phyloP scores from a whole-genome alignment of 2,113 vertebrate species.

The Corythoichthys intestinalis region DNA sequence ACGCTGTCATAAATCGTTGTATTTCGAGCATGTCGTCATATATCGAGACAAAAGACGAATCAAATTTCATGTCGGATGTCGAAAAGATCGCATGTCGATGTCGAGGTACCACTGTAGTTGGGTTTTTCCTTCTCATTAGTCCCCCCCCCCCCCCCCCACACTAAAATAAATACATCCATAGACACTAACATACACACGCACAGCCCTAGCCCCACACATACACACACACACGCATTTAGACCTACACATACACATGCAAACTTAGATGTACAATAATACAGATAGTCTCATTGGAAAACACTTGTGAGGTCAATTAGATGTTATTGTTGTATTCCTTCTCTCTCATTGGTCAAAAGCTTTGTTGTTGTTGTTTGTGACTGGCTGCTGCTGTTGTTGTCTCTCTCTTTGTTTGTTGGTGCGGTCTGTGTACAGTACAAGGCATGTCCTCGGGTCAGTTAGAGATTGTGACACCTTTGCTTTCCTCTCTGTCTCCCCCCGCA shows the following conservation, averaged over 20 bases:
- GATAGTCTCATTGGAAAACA: not conserved
- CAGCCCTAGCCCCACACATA: not conserved
- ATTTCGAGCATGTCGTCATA: no score
- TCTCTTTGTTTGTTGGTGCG: conserved; percentile 31
- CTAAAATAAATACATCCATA: not conserved
- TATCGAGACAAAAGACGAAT: no score
- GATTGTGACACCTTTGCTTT: conserved; percentile 34
- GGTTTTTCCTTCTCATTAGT: no score
- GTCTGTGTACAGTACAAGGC: conserved; percentile 17
- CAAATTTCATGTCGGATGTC: no score
- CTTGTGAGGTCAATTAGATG: conserved; percentile 15
- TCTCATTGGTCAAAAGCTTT: conserved; percentile 39
- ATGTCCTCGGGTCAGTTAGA: conserved; percentile 9
- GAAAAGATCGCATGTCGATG: no score
- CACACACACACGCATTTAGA: not conserved
- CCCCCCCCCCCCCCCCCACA: not conserved
- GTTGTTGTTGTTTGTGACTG: conserved; percentile 34
- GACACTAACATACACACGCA: not conserved
- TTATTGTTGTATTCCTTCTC: conserved; percentile 7
- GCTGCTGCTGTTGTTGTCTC: conserved; percentile 27
- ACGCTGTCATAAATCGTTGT: no score
- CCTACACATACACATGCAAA: not conserved
- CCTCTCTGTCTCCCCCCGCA: conserved; percentile 56
- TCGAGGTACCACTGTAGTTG: no score
- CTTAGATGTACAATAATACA: no score